A percentile compares a stretch with the other conserved stretches of the same genome.
Evolutionary conservation across 2,888 invertebrate genomes (phyloP).

Genomic region (Vanessa cardui): DNA sequence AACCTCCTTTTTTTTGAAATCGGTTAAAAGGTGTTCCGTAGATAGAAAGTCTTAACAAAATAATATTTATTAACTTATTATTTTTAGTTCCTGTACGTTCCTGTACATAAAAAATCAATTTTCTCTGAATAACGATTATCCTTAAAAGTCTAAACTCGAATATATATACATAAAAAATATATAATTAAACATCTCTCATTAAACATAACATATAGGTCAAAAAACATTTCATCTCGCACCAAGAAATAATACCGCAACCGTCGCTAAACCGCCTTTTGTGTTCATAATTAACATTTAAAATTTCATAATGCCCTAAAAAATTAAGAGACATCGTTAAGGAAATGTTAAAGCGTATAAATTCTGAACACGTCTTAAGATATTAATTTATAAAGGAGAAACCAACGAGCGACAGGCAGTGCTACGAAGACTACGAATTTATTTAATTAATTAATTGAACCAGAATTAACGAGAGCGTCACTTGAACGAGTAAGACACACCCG

Average conservation of each 20-base stretch:
- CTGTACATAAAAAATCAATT: no score
- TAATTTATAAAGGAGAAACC: slow-evolving; percentile 75
- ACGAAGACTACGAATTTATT: slow-evolving; percentile 71
- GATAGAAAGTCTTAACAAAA: no score
- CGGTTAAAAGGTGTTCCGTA: no score
- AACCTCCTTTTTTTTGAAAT: no score
- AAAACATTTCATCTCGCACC: background rate
- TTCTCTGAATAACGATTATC: no score
- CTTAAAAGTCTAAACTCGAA: no score
- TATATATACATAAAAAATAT: no score
- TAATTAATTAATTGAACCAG: slow-evolving; percentile 77
- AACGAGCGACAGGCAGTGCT: slow-evolving; percentile 69
- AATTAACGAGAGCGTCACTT: slow-evolving; percentile 53
- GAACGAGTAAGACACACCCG: slow-evolving; percentile 3
- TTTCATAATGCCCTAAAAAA: slow-evolving; percentile 40
- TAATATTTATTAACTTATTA: no score
- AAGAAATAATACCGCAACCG: background rate
- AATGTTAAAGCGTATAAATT: slow-evolving; percentile 72
- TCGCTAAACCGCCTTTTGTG: background rate
- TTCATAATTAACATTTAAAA: background rate
- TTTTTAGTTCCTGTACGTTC: no score
- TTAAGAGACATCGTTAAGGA: slow-evolving; percentile 62
- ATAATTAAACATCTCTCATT: no score
- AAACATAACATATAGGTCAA: background rate
- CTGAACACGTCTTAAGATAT: slow-evolving; percentile 75